Evolutionary conservation across 2,113 vertebrate genomes (phyloP), one percentile per base, ranked within the genome.

Genomic region (Fukomys damarensis): DNA sequence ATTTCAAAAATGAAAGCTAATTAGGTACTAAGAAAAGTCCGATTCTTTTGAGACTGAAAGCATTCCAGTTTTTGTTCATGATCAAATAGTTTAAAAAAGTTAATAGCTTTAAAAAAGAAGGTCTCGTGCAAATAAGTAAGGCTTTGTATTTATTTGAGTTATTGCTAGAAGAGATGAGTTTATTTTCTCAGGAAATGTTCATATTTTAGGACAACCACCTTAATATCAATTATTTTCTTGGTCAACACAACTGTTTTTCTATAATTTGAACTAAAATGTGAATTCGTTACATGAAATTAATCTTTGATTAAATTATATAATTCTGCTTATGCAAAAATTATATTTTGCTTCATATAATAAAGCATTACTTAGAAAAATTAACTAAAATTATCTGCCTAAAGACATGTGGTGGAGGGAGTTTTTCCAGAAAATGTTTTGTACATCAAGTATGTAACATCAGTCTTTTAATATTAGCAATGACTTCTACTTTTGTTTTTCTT

Each of bases 41-140:
- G 87, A 61, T 94, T 97, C 96, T 97, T 97, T 85, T 56, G 82
- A 95, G 91, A 80, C 46, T 84, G 63, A 97, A 97, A 94, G 58
- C 83, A 85, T 97, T 96, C 82, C 54, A 89, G 72, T 92, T 97
- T 89, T 93, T 89, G 93, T 92, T 91, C 82, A 80, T 22, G 72
- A 95, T 79, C 58, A 80, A 94, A 94, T 83, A 4, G 63, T 95
- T 52, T 93, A 83, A 89, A 94, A n/a, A 52, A 96, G 65, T 81
- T 95, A 85, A 92, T 89, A 52, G 35, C 43, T 58, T 86, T 41
- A 2, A 58, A 91, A 54, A 86, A 65, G 52, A 85, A 83, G 13
- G 32, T 46, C 58, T 87, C 38, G 74, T 81, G 81, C 89, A 84
- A 89, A 35, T 88, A 96, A 94, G 95, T 91, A 96, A 68, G 58